Evolutionary conservation across 2,113 vertebrate genomes (phyloP).

Genomic region (Tragelaphus scriptus): DNA sequence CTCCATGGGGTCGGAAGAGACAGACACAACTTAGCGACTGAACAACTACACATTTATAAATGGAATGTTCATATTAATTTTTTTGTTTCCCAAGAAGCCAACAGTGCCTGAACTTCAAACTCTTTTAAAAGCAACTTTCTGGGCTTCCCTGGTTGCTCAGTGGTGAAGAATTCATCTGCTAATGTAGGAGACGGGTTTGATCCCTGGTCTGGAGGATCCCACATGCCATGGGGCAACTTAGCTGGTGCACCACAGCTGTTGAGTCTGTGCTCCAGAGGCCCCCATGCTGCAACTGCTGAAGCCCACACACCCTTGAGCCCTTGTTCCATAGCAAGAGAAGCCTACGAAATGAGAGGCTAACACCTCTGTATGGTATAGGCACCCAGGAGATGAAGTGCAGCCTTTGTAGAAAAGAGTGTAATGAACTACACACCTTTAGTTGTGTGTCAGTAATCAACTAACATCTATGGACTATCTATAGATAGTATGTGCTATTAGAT

Average conservation of each 20-base stretch:
- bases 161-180: neutral
- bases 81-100: neutral
- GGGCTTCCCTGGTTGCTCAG: neutral
- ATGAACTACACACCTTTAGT: neutral
- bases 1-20: neutral
- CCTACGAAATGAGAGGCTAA: neutral
- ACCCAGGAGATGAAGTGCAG: neutral
- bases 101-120: neutral
- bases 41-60: neutral
- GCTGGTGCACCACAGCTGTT: fast-evolving
- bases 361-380: neutral
- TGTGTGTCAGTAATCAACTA: neutral
- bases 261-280: neutral
- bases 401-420: neutral
- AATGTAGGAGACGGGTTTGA: neutral
- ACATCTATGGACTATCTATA: neutral
- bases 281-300: neutral
- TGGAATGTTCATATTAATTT: neutral
- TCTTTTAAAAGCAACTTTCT: neutral
- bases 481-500: neutral
- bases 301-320: neutral
- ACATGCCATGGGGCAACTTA: fast-evolving
- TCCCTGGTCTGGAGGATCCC: neutral
- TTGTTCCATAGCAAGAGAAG: neutral
- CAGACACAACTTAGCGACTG: neutral